Conservation (phyloP, 92 coral and sea anemone species). For the Porites lobata region DNA sequence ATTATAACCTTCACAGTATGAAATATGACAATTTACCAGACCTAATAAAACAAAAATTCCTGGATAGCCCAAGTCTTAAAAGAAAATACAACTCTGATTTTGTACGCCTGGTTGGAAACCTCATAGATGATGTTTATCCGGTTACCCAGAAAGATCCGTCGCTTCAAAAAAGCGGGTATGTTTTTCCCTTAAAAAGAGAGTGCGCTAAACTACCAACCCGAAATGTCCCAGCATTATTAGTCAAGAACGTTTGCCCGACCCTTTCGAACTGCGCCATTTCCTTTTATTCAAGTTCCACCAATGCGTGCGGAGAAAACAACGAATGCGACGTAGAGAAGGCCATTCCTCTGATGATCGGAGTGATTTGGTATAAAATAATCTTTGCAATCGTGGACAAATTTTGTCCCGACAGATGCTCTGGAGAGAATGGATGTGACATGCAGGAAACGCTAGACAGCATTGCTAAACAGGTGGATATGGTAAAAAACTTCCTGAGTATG, state of each 20-base stretch:
- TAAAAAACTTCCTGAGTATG: constrained; percentile 41
- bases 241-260: constrained; percentile 54
- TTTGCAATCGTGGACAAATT: constrained; percentile 33
- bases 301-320: constrained; percentile 54
- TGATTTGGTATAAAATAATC: constrained; percentile 56
- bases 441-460: constrained; percentile 29
- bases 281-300: constrained; percentile 13
- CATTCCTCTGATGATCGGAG: constrained; percentile 63
- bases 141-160: not conserved
- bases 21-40: no score
- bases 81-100: constrained; percentile 17
- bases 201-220: not conserved
- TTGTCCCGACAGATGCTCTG: constrained; percentile 24
- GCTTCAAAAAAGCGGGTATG: not conserved
- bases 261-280: constrained; percentile 29
- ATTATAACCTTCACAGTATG: no score
- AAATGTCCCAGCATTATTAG: not conserved
- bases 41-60: not conserved
- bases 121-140: constrained; percentile 18
- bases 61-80: not conserved
- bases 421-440: constrained; percentile 28
- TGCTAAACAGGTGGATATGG: constrained; percentile 8
- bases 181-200: no score
- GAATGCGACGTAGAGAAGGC: constrained; percentile 65
- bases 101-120: constrained; percentile 11